Evolutionary conservation across 2,113 vertebrate species (phyloP).

Genomic region (Brachypteracias leptosomus): DNA sequence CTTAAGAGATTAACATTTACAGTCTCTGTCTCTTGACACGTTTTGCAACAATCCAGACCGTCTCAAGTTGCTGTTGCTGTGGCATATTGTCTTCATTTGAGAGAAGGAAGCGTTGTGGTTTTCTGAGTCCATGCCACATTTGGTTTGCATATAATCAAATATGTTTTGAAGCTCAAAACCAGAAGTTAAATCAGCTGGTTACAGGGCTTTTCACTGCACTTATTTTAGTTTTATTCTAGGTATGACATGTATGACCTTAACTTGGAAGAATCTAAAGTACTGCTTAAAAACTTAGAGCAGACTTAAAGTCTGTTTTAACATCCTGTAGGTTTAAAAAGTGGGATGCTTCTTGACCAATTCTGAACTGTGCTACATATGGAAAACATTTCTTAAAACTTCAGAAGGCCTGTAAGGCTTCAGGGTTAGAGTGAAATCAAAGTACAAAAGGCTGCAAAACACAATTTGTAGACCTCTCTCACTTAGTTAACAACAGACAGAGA

Average conservation of each 20-base stretch:
- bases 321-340: background rate
- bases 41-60: background rate
- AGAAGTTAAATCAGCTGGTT: conserved; percentile 42
- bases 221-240: conserved; percentile 5
- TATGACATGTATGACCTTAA: background rate
- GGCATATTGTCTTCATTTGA: conserved; percentile 10
- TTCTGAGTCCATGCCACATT: background rate
- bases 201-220: background rate
- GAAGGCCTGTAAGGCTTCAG: background rate
- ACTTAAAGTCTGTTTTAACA: background rate
- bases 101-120: background rate
- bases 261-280: background rate
- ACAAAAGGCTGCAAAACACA: background rate
- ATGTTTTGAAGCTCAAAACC: conserved; percentile 29
- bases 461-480: background rate
- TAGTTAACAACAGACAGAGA: background rate
- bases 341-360: background rate
- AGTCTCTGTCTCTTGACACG: background rate
- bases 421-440: background rate
- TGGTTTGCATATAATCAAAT: conserved; percentile 30
- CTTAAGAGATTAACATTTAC: background rate
- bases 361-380: background rate
- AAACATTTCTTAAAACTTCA: conserved; percentile 29
- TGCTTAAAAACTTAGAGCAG: conserved; percentile 8
- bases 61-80: background rate